phyloP scores from a whole-genome alignment of 2,113 vertebrate genomes.

The Ciconia maguari region DNA sequence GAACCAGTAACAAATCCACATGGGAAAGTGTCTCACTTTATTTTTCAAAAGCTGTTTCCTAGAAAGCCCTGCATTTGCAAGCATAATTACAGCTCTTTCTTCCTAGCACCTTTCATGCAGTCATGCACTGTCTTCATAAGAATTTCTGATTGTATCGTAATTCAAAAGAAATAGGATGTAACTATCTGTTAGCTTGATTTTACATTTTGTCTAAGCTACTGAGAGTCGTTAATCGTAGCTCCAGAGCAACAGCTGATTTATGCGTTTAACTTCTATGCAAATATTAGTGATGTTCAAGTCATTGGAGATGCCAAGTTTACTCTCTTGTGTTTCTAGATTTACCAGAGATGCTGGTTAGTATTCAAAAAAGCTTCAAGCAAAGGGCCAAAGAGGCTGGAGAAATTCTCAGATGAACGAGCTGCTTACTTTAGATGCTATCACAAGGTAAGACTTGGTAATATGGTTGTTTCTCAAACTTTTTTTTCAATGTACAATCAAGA shows the following conservation, averaged over 20 bases:
- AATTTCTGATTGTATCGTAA: not conserved
- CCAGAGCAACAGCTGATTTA: not conserved
- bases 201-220: not conserved
- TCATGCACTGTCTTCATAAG: not conserved
- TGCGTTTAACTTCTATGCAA: not conserved
- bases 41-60: not conserved
- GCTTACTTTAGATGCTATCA: conserved; percentile 84
- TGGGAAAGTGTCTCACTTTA: not conserved
- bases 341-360: conserved; percentile 85
- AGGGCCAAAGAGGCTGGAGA: conserved; percentile 84
- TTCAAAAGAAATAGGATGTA: not conserved
- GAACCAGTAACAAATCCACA: not conserved
- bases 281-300: not conserved
- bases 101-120: not conserved
- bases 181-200: not conserved
- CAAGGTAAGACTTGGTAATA: conserved; percentile 71
- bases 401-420: conserved; percentile 84
- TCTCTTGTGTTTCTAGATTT: conserved; percentile 77
- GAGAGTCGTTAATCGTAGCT: not conserved
- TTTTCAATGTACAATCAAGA: not conserved
- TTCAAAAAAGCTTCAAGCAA: conserved; percentile 87
- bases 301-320: not conserved
- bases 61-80: not conserved
- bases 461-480: not conserved
- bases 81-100: not conserved